Conservation (phyloP, 2,113 vertebrate species). For the Aspiorhynchus laticeps region DNA sequence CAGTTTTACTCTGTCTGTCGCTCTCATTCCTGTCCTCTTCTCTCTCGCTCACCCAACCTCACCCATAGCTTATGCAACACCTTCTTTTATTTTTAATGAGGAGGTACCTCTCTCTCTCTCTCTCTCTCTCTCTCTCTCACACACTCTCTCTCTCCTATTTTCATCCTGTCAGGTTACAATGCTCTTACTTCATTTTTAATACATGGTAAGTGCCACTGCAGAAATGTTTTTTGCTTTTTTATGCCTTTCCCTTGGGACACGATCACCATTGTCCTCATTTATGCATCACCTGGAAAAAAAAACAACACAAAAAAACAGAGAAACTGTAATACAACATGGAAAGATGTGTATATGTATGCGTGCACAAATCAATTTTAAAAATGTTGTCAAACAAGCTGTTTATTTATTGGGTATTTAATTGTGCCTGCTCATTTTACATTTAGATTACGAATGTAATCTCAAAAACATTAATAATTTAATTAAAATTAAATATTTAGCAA, state of each 20-base stretch:
- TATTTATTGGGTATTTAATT: neutral
- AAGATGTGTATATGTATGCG: neutral
- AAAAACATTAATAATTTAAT: neutral
- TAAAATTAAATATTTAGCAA: neutral
- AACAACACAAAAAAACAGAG: no score
- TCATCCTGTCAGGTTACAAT: constrained; percentile 37
- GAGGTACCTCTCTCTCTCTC: constrained; percentile 30
- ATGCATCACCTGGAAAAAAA: neutral
- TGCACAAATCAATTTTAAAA: neutral
- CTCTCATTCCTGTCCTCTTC: neutral
- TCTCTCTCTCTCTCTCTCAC: neutral
- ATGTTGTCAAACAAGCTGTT: neutral
- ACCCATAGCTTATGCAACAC: constrained; percentile 36
- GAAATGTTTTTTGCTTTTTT: neutral
- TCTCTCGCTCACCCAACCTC: constrained; percentile 25
- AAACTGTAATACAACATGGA: neutral
- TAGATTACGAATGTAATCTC: neutral
- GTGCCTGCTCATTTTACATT: neutral
- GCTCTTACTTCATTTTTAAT: constrained; percentile 11
- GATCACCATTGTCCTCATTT: neutral
- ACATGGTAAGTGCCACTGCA: neutral
- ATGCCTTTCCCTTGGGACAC: neutral
- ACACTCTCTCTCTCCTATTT: constrained; percentile 23
- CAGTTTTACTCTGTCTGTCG: constrained; percentile 5
- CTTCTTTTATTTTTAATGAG: constrained; percentile 54